Evolutionary conservation across 2,797 vertebrate genomes (phyloP).

Genomic region (Lateolabrax maculatus): DNA sequence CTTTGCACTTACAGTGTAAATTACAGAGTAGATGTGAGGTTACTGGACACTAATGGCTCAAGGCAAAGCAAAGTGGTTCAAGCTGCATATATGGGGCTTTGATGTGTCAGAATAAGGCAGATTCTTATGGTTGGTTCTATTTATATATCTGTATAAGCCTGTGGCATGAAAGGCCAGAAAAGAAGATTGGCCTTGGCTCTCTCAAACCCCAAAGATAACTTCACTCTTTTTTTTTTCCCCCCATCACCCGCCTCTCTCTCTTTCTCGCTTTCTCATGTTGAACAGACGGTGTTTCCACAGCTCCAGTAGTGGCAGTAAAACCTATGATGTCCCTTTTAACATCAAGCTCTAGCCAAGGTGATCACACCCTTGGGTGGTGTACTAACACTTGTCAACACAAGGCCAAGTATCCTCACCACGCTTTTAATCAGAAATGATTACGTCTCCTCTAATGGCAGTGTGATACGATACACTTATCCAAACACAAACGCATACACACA

Average conservation of each 20-base stretch:
- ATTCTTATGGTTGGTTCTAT: constrained; percentile 65
- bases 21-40: constrained; percentile 62
- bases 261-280: constrained; percentile 31
- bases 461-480: constrained; percentile 44
- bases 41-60: constrained; percentile 60
- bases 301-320: constrained; percentile 65
- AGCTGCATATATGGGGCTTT: constrained; percentile 71
- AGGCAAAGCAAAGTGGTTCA: constrained; percentile 54
- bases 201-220: constrained; percentile 60
- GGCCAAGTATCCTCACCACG: constrained; percentile 59
- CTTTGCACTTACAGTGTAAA: constrained; percentile 41
- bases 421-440: constrained; percentile 79
- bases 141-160: constrained; percentile 72
- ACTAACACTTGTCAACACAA: constrained; percentile 75
- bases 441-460: constrained; percentile 63
- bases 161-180: constrained; percentile 66
- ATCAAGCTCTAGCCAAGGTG: constrained; percentile 73
- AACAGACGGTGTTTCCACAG: constrained; percentile 56
- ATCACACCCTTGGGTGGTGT: constrained; percentile 75
- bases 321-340: constrained; percentile 59
- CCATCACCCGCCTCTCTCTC: constrained; percentile 2
- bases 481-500: constrained; percentile 1
- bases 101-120: constrained; percentile 72
- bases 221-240: background rate
- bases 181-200: constrained; percentile 68